phyloP scores from a whole-genome alignment of 2,113 vertebrate genomes.

The Solea senegalensis region DNA sequence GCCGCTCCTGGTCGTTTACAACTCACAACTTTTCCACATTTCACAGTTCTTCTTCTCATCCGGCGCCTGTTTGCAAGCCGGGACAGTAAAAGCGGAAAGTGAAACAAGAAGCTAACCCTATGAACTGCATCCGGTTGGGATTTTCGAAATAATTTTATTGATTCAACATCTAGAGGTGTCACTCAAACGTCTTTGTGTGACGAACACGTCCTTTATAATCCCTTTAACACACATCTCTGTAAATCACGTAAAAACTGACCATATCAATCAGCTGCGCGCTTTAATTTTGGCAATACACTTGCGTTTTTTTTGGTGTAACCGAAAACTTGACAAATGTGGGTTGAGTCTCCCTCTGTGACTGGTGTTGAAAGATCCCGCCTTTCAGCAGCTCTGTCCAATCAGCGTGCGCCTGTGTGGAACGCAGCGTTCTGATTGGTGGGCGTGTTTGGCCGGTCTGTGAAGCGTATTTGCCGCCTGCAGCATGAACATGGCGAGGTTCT shows the following conservation, averaged over 20 bases:
- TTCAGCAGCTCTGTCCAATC: slow-evolving; percentile 53
- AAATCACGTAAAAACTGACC: fast-evolving
- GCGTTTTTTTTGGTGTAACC: neutral
- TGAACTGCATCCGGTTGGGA: slow-evolving; percentile 8
- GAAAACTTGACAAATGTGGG: neutral
- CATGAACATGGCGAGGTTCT: neutral
- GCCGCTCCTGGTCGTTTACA: neutral
- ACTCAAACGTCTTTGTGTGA: neutral
- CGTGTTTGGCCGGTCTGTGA: slow-evolving; percentile 1
- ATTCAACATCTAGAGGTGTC: neutral
- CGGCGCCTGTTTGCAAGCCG: slow-evolving; percentile 26
- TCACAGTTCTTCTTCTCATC: neutral
- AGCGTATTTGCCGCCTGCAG: slow-evolving; percentile 51
- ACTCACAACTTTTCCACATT: neutral
- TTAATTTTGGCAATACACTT: slow-evolving; percentile 31
- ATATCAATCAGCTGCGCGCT: fast-evolving
- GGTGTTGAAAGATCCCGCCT: slow-evolving; percentile 71
- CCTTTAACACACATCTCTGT: fast-evolving
- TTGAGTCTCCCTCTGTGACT: slow-evolving; percentile 24
- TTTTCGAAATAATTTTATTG: slow-evolving; percentile 27
- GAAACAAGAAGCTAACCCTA: fast-evolving
- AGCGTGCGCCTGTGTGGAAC: slow-evolving; percentile 3
- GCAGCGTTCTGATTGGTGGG: slow-evolving; percentile 39
- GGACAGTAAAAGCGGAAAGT: neutral
- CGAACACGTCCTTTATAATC: fast-evolving